Percentiles rank a stretch among this genome's conserved stretches.
phyloP scores from a whole-genome alignment of 1,140 invertebrate species.

The Yoshiicerus persimilis region DNA sequence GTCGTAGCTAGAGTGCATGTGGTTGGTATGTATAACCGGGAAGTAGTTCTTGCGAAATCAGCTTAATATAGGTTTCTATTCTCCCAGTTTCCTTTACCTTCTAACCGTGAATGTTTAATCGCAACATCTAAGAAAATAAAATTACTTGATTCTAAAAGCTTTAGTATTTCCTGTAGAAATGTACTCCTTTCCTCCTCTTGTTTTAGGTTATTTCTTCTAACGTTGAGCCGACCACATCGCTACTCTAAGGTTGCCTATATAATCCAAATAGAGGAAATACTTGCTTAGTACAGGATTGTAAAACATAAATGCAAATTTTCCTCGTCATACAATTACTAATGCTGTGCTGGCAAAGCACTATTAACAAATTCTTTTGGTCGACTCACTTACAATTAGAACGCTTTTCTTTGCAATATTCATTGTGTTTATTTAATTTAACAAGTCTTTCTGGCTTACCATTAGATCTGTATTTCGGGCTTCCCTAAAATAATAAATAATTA shows the following conservation, averaged over 20 bases:
- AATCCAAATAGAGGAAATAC: background rate
- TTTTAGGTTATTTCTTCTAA: background rate
- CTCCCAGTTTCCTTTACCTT: background rate
- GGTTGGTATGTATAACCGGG: background rate
- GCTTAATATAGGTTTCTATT: background rate
- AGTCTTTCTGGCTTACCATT: background rate
- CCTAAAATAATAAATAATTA: background rate
- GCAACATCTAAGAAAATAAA: background rate
- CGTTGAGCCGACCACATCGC: background rate
- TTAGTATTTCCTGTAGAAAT: background rate
- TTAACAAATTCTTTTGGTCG: background rate
- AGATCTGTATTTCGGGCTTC: background rate
- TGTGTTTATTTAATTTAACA: background rate
- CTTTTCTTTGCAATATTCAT: background rate
- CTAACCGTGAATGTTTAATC: background rate
- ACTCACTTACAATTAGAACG: background rate
- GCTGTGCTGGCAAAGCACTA: background rate
- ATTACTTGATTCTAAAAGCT: background rate
- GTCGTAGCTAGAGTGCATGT: background rate
- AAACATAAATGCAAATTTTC: background rate
- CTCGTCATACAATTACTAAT: background rate
- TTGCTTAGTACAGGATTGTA: background rate
- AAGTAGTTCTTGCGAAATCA: background rate
- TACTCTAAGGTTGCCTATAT: background rate
- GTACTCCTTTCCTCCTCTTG: background rate